Percentiles rank a stretch among this genome's conserved stretches.
phyloP scores from a whole-genome alignment of 2,888 invertebrate genomes.

The Rhaphigaster nebulosa region DNA sequence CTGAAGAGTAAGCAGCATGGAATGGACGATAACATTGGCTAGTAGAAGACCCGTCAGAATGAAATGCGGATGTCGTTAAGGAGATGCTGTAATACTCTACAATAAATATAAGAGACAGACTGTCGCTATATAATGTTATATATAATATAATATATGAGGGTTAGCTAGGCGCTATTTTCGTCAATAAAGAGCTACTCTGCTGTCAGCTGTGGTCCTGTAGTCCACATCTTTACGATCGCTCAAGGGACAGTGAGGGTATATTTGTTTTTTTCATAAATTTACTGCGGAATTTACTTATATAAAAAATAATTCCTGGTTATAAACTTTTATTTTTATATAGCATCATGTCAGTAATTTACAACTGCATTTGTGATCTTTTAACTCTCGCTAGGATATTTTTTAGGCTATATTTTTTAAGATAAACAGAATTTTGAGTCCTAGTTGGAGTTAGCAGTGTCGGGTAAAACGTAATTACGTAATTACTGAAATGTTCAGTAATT shows the following conservation, averaged over 20 bases:
- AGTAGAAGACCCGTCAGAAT: background rate
- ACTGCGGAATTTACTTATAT: background rate
- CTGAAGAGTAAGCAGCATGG: background rate
- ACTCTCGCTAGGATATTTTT: too few relatives aligned
- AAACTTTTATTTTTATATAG: background rate
- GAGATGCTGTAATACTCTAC: background rate
- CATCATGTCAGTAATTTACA: background rate
- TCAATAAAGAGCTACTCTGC: background rate
- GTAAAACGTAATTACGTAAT: too few relatives aligned
- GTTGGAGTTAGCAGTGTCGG: too few relatives aligned
- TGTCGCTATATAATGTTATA: background rate
- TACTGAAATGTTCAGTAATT: too few relatives aligned
- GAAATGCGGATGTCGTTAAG: constrained; percentile 10
- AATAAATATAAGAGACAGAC: constrained; percentile 6
- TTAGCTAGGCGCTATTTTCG: background rate
- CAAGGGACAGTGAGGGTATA: background rate
- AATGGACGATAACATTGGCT: background rate
- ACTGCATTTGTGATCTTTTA: too few relatives aligned
- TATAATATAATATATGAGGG: background rate
- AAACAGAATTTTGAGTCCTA: too few relatives aligned
- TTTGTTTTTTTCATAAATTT: background rate
- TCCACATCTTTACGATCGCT: background rate
- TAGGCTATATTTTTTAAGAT: too few relatives aligned
- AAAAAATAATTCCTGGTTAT: background rate
- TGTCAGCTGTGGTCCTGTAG: background rate